Evolutionary conservation across 2,888 invertebrate genomes (phyloP).

Genomic region (Latrodectus elegans): DNA sequence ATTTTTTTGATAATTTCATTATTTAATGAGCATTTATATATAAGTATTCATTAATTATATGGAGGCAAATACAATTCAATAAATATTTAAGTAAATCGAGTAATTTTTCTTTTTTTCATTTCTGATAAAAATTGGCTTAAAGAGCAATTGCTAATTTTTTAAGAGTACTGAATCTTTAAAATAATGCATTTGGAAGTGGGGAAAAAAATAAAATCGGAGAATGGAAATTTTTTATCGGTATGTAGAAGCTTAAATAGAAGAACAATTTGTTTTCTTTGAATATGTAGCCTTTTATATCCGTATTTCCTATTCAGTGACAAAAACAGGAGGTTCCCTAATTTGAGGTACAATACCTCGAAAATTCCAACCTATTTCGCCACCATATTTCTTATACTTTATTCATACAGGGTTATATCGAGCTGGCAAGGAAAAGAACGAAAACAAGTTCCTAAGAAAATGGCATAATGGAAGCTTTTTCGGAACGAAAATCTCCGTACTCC

Average conservation of each 20-base stretch:
- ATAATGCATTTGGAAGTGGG: too few species aligned
- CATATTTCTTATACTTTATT: slow-evolving; percentile 1
- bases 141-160: too few species aligned
- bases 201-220: too few species aligned
- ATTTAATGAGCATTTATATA: too few species aligned
- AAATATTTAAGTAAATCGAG: too few species aligned
- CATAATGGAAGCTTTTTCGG: neutral
- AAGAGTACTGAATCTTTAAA: too few species aligned
- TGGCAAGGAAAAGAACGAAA: neutral
- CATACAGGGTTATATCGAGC: neutral
- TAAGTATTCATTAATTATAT: too few species aligned
- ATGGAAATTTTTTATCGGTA: neutral
- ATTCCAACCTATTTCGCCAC: slow-evolving; percentile 1
- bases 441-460: neutral
- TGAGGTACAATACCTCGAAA: neutral
- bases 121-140: too few species aligned
- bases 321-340: neutral
- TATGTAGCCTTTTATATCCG: neutral
- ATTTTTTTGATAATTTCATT: too few species aligned
- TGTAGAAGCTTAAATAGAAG: neutral
- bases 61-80: too few species aligned
- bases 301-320: neutral
- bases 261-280: neutral
- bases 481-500: neutral
- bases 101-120: too few species aligned